Base-by-base conservation (phyloP, 2,888 invertebrate genomes). In the Nudaria mundana region DNA sequence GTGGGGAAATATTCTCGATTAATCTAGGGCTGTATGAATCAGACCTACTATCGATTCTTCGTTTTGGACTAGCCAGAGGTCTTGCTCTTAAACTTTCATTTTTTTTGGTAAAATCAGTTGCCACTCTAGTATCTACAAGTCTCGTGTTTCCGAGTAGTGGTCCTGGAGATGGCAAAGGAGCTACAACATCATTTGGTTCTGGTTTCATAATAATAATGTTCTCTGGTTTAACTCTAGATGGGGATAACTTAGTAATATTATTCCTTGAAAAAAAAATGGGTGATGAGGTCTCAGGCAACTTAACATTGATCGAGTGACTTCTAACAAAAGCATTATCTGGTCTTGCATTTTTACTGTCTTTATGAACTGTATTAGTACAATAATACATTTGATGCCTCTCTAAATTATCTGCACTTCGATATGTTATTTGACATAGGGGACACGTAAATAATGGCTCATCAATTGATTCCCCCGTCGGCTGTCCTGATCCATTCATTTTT, bases 141-240 rank as follows among this genome's bases (percentile, higher is more conserved):
- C 95, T 91, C 1, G 96, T 96, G 65, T 94, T 95, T 3, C 96
- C 96, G 14, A 96, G 85, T 48, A 95, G 83, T 0, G 96, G 96
- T 0, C 96, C 96, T 0, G 96, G 96, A 3, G 95, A 95, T 28
- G 94, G 94, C 30, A 95, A 77, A 0, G 95, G 94, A 28, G 92
- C 88, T 45, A 90, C 87, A 28, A 91, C 76, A 54, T 91, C 90
- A 49, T 50, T 86, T 26, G 71, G 60, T 54, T 89, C 89, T 28
- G 81, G 75, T 66, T 88, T 90, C 40, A 81, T 61, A 40, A 92
- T 81, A 11, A 91, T 83, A 41, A 91, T 70, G 59, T 90, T 91
- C 56, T 92, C 92, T 0, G 91, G 91, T 67, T 91, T 91, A 7
- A 62, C 71, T 63, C 76, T 75, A 41, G 77, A 60, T 29, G 81